These are phyloP conservation scores for Epizoanthus fatuus DNA, from an alignment of 92 coral and sea anemone species.

Conservation along the genomic window DNA sequence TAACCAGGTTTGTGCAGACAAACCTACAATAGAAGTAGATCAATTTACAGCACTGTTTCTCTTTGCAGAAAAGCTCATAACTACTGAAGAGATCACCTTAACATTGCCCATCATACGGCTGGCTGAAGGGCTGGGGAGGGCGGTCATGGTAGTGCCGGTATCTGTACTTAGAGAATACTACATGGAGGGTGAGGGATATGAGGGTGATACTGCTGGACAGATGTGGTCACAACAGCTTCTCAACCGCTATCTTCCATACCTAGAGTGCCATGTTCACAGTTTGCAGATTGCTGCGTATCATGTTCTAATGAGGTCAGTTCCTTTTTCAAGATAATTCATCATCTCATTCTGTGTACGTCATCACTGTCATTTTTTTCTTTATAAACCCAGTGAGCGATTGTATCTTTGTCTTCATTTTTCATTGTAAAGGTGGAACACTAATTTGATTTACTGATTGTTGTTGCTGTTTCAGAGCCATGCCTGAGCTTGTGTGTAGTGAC, in stretches of 20 bases:
- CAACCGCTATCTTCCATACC: conserved; percentile 65
- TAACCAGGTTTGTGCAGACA: too few relatives aligned
- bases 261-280: conserved; percentile 70
- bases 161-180: conserved; percentile 60
- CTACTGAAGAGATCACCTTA: conserved; percentile 13
- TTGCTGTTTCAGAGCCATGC: conserved; percentile 58
- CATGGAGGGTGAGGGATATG: conserved; percentile 28
- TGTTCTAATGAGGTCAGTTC: conserved; percentile 75
- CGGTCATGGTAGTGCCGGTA: conserved; percentile 70
- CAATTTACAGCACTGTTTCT: neutral
- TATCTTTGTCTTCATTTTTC: too few relatives aligned
- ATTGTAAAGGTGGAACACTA: too few relatives aligned
- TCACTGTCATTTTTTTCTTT: too few relatives aligned
- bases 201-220: conserved; percentile 52
- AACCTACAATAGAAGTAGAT: too few relatives aligned
- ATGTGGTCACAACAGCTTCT: conserved; percentile 81
- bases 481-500: conserved; percentile 34
- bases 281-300: conserved; percentile 83
- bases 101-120: conserved; percentile 51
- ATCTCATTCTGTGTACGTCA: too few relatives aligned
- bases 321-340: neutral
- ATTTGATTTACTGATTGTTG: neutral
- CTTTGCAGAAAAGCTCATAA: conserved; percentile 9
- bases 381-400: too few relatives aligned
- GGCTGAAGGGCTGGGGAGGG: conserved; percentile 76